Conservation (phyloP, 2,113 vertebrate species). For the Brachypodius melanocephalos region DNA sequence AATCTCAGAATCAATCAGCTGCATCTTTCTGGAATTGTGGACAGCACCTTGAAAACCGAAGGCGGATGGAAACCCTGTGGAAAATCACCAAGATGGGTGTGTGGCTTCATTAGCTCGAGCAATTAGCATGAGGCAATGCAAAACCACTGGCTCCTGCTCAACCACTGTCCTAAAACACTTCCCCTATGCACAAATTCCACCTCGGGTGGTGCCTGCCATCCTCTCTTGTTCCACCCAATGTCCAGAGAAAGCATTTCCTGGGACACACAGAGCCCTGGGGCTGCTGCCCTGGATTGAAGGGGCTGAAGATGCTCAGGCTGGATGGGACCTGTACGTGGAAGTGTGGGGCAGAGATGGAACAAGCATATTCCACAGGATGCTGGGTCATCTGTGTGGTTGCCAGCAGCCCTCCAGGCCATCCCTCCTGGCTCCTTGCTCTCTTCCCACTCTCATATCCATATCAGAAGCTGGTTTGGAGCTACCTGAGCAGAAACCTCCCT, state of each 20-base stretch:
- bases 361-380: background rate
- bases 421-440: background rate
- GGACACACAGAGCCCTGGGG: background rate
- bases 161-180: background rate
- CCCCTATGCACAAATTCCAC: background rate
- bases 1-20: background rate
- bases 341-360: background rate
- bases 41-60: background rate
- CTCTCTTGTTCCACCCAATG: background rate
- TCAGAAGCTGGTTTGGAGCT: background rate
- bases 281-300: background rate
- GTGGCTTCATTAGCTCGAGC: background rate
- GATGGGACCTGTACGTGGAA: background rate
- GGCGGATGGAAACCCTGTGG: background rate
- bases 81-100: background rate
- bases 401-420: fast-evolving
- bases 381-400: background rate
- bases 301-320: background rate
- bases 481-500: fast-evolving
- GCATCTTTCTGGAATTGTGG: background rate
- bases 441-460: fast-evolving
- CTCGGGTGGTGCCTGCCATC: background rate
- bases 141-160: background rate
- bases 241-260: background rate
- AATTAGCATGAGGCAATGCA: background rate